Evolutionary conservation across 2,888 invertebrate species (phyloP), one percentile per base, ranked within the genome.

Genomic region (Drosophila peninsularis): DNA sequence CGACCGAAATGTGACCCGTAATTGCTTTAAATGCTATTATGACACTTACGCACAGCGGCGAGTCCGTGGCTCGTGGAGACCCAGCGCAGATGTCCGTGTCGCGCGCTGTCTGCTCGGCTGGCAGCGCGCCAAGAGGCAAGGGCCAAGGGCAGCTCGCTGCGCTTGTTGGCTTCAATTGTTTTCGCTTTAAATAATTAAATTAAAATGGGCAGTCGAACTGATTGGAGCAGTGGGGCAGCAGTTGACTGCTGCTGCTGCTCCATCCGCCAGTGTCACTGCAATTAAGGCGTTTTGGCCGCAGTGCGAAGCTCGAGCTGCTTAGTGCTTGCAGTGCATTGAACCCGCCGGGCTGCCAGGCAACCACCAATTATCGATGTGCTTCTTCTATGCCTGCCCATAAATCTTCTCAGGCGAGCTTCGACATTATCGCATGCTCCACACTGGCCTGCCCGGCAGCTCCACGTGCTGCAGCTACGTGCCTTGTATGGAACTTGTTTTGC

Each of bases 1-100:
- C 52, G 57, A 67, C 88, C 76, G 66, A 83, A 88, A 82, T 75
- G 78, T 76, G 81, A 88, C 80, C 88, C 80, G 77, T 89, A 89
- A 89, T 89, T 90, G 90, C 89, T 80, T 85, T 90, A 90, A 89
- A 90, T 89, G 90, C 72, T 75, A 89, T 89, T 89, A 90, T 86
- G 82, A 90, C 89, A 89, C 90, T 89, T 80, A 71, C 75, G 74
- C 90, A 67, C 89, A 86, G 82, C 83, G 68, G 73, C 65, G 27
- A 66, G 19, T 45, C 41, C 49, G 56, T 44, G 53, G 41, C 3
- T 41, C 24, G 44, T 27, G 44, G 24, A 42, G 21, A 42, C 19
- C 21, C 13, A 42, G 5, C n/a, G 37, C 30, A 44, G 45, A 42
- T 42, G 75, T 53, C 52, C 53, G 36, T 52, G 60, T 24, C 19